phyloP scores from a whole-genome alignment of 2,888 invertebrate genomes.

The Apodemia hepburni region DNA sequence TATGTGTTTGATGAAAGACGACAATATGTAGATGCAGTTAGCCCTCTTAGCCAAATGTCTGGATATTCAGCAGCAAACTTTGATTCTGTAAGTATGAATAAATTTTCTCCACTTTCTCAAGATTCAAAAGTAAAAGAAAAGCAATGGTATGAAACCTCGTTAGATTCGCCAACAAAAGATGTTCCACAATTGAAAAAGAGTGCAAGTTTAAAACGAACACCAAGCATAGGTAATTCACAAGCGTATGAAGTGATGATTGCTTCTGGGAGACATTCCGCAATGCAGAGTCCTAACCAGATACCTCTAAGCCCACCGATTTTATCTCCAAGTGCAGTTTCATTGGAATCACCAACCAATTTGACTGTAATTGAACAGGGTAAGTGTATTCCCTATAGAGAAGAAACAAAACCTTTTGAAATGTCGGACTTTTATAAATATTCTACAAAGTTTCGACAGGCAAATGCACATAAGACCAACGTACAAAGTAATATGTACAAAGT shows the following conservation, averaged over 20 bases:
- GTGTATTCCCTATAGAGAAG: slow-evolving; percentile 95
- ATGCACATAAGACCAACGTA: slow-evolving; percentile 47
- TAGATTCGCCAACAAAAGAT: slow-evolving; percentile 78
- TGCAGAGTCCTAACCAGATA: slow-evolving; percentile 63
- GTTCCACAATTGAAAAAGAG: slow-evolving; percentile 61
- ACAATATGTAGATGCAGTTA: slow-evolving; percentile 56
- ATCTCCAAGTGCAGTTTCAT: slow-evolving; percentile 75
- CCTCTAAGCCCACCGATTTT: slow-evolving; percentile 59
- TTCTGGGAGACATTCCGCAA: slow-evolving; percentile 64
- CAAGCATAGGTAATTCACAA: slow-evolving; percentile 78
- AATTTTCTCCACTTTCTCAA: slow-evolving; percentile 66
- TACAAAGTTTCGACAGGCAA: slow-evolving; percentile 90
- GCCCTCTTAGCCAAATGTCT: slow-evolving; percentile 67
- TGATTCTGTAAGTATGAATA: slow-evolving; percentile 65
- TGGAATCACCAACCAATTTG: slow-evolving; percentile 90
- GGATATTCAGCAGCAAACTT: slow-evolving; percentile 60
- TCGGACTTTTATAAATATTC: slow-evolving; percentile 99
- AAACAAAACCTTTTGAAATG: slow-evolving; percentile 98
- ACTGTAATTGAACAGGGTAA: slow-evolving; percentile 93
- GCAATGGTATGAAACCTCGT: slow-evolving; percentile 85
- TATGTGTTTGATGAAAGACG: slow-evolving; percentile 54
- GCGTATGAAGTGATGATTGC: slow-evolving; percentile 68
- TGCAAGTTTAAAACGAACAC: slow-evolving; percentile 73
- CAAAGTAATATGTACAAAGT: slow-evolving; percentile 56
- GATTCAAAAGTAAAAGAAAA: slow-evolving; percentile 77